Evolutionary conservation across 2,797 vertebrate genomes (phyloP), one percentile per base, ranked within the genome.

Genomic region (Rhabdophis nuchalis): DNA sequence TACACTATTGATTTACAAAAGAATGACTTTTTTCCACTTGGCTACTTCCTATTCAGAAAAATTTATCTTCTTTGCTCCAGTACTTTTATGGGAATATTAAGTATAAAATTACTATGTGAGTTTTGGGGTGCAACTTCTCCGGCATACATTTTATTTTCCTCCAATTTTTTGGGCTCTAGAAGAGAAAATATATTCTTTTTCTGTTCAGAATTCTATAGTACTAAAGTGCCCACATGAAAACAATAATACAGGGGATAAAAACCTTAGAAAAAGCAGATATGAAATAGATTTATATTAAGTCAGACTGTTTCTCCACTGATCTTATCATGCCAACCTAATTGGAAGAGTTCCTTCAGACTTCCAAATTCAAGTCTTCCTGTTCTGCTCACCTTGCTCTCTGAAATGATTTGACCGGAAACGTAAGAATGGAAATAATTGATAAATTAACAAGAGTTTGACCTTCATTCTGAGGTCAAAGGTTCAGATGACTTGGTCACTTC

Each of bases 11-110:
- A 97, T 92, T 96, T 93, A 89, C 0, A 92, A 94, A 96, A 96
- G 93, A 96, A 96, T 95, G 41, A 85, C 85, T 94, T 93, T 86
- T 95, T 96, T 94, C 92, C 91, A 94, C 96, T 95, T 95, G 95
- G 94, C 93, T 96, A 95, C 94, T 89, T 93, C 25, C 32, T 6
- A 2, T 72, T 95, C 94, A 72, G 87, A 88, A 88, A 95, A 94
- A 94, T 92, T 94, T 94, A 92, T 95, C 89, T 90, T 94, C 91
- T 93, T 87, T 95, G 92, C 93, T 94, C 92, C 86, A 2, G 5
- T 32, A 54, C 93, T 88, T 89, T 94, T 95, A 93, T 92, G 93
- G 54, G 89, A 95, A 90, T 64, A 93, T 54, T 86, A 94, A 93
- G 85, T 94, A 87, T 9, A 95, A 96, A 95, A 87, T 60, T 91